A percentile compares a stretch with the other conserved stretches of the same genome.
Evolutionary conservation across 2,888 invertebrate species (phyloP).

Genomic region (Willowsia nigromaculata): DNA sequence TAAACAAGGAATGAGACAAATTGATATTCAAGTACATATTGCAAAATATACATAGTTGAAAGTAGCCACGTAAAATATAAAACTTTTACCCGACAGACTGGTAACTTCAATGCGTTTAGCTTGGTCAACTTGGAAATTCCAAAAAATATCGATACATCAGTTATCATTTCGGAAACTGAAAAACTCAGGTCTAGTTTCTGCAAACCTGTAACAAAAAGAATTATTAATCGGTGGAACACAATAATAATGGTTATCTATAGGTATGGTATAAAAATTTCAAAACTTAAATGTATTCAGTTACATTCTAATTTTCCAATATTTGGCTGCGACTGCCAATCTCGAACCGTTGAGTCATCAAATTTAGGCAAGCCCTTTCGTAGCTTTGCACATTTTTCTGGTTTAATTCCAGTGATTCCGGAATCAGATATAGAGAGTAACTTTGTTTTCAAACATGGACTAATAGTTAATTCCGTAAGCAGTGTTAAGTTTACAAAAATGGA

Average conservation of each 20-base stretch:
- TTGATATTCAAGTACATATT: neutral
- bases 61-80: too few species aligned
- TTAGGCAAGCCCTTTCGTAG: neutral
- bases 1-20: neutral
- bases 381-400: slow-evolving; percentile 8
- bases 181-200: slow-evolving; percentile 52
- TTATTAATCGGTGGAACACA: neutral
- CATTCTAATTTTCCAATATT: slow-evolving; percentile 55
- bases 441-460: slow-evolving; percentile 20
- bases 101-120: slow-evolving; percentile 51
- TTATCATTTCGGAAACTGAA: neutral
- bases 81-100: slow-evolving; percentile 63
- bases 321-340: slow-evolving; percentile 7
- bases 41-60: too few species aligned
- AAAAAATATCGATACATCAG: slow-evolving; percentile 61
- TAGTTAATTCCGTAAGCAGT: slow-evolving; percentile 38
- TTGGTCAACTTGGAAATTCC: slow-evolving; percentile 51
- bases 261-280: too few species aligned
- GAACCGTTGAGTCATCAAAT: neutral
- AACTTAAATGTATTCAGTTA: slow-evolving; percentile 34
- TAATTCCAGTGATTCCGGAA: slow-evolving; percentile 59
- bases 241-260: too few species aligned
- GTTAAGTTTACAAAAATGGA: slow-evolving; percentile 27
- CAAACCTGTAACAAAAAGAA: slow-evolving; percentile 39
- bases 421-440: slow-evolving; percentile 45